phyloP scores from a whole-genome alignment of 1,140 invertebrate genomes.

The Nephotettix cincticeps region DNA sequence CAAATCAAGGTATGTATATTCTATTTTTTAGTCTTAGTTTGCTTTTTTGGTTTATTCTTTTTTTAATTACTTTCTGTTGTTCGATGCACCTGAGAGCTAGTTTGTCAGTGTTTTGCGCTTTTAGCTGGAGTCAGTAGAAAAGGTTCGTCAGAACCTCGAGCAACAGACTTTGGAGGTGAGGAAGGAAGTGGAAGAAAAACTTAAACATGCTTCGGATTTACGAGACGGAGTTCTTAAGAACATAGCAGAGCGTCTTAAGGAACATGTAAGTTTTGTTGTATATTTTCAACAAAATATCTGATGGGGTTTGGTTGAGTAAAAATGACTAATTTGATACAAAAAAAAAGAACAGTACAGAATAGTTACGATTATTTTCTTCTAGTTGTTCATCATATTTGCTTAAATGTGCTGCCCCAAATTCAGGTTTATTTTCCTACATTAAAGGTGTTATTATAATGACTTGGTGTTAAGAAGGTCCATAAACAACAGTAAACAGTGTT shows the following conservation, averaged over 20 bases:
- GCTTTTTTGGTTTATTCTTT: neutral
- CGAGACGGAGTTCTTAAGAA: conserved; percentile 85
- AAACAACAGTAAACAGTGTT: too few species aligned
- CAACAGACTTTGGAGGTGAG: conserved; percentile 81
- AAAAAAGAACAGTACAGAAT: neutral
- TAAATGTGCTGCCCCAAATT: too few species aligned
- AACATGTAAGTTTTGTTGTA: conserved; percentile 69
- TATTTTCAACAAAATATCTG: neutral
- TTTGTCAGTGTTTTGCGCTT: conserved; percentile 37
- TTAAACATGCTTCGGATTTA: conserved; percentile 77
- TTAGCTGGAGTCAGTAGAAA: conserved; percentile 79
- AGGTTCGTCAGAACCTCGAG: conserved; percentile 75
- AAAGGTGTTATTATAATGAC: too few species aligned
- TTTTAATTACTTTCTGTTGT: neutral
- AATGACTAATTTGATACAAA: neutral
- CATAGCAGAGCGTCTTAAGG: conserved; percentile 83
- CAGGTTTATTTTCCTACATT: too few species aligned
- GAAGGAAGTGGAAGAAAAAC: conserved; percentile 79
- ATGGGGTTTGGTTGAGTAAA: neutral
- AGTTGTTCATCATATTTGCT: conserved; percentile 26
- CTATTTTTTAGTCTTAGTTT: too few species aligned
- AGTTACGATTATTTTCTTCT: conserved; percentile 25
- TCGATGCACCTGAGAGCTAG: neutral
- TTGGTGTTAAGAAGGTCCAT: too few species aligned
- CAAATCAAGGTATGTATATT: too few species aligned